Base-by-base conservation (phyloP, 2,113 vertebrate genomes). In the Lepus europaeus region DNA sequence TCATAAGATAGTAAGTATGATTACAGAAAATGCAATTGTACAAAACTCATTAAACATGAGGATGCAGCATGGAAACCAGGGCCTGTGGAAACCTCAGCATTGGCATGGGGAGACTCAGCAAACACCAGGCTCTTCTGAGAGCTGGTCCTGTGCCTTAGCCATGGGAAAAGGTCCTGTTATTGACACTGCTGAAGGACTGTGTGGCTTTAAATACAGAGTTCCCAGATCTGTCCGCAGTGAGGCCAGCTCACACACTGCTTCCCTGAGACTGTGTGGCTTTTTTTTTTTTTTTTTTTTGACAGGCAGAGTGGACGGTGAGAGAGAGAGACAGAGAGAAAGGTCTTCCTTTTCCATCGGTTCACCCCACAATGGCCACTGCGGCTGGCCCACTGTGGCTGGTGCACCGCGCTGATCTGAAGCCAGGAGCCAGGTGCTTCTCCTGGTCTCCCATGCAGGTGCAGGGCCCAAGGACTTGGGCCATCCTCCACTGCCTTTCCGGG, bases 221-320 rank as follows among this genome's bases (percentile, higher is more conserved):
- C 4, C 27, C 76, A 76, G 61, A 85, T 96, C 53, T 92, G 66
- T 74, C 89, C 12, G 72, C 70, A 78, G 73, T 68, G 61, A 96
- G 59, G 7, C 25, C 23, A 56, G 13, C 31, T 77, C 76, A 39
- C 39, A 39, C 39, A 39, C 39, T 39, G 39, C 39, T 39, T 39
- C 39, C 39, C 39, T 39, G 39, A 39, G 39, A 39, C 39, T 39
- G 39, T 39, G 39, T 39, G 45, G 45, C 45, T 45, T 45, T 45
- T 6, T 39, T n/a, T n/a, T n/a, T n/a, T n/a, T n/a, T n/a, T n/a
- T n/a, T n/a, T n/a, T n/a, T n/a, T n/a, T n/a, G n/a, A n/a, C n/a
- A n/a, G n/a, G n/a, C n/a, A n/a, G n/a, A n/a, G n/a, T n/a, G n/a
- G n/a, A n/a, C n/a, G n/a, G n/a, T n/a, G n/a, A n/a, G n/a, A n/a